A percentile compares a stretch with the other conserved stretches of the same genome.
These are phyloP conservation scores for Cavia aperea DNA, from an alignment of 2,113 vertebrate genomes.

Conservation along the genomic window DNA sequence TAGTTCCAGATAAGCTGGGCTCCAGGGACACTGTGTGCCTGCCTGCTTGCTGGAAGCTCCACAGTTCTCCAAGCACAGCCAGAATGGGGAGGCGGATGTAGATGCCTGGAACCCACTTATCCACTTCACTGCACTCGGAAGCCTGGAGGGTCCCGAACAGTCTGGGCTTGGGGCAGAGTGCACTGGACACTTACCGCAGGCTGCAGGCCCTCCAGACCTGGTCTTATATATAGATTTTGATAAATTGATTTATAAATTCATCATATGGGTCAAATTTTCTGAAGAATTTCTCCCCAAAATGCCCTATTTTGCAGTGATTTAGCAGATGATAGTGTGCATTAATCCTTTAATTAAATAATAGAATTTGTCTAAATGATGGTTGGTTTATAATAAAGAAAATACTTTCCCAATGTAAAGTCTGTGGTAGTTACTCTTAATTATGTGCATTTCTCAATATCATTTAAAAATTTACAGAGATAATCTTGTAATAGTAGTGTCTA, in stretches of 20 bases:
- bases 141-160: too few relatives aligned
- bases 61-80: too few relatives aligned
- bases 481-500: constrained; percentile 38
- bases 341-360: constrained; percentile 17
- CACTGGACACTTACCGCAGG: too few relatives aligned
- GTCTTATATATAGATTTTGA: not conserved
- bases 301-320: not conserved
- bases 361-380: not conserved
- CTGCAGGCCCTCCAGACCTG: too few relatives aligned
- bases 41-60: too few relatives aligned
- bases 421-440: constrained; percentile 38
- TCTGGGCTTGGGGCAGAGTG: too few relatives aligned
- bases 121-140: too few relatives aligned
- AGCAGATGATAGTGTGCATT: not conserved
- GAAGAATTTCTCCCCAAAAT: not conserved
- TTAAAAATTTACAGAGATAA: constrained; percentile 40
- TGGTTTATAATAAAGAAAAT: constrained; percentile 4
- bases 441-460: constrained; percentile 39
- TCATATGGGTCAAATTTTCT: not conserved
- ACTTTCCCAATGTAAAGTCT: constrained; percentile 9
- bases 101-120: too few relatives aligned
- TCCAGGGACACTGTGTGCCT: too few relatives aligned
- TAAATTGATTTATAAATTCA: not conserved
- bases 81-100: too few relatives aligned
- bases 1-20: too few relatives aligned